Evolutionary conservation across 2,797 vertebrate species (phyloP).

Genomic region (Leucoraja ocellata): DNA sequence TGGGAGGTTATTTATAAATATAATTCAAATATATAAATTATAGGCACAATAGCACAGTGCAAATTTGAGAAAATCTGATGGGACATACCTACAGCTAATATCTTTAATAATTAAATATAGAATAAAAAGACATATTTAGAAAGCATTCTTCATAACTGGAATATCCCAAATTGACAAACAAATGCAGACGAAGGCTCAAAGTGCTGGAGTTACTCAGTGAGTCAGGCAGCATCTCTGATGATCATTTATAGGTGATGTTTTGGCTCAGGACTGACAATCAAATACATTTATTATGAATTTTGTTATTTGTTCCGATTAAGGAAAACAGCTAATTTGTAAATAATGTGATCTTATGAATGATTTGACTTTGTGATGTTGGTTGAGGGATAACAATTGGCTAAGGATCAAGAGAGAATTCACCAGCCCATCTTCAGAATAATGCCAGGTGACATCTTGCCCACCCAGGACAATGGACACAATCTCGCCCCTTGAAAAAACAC

Average conservation of each 20-base stretch:
- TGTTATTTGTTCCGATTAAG: not conserved
- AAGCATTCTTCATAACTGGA: not conserved
- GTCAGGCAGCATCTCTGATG: too few species aligned
- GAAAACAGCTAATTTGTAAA: not conserved
- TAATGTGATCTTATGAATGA: not conserved
- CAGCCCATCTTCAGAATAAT: not conserved
- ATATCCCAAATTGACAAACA: not conserved
- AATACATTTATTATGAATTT: not conserved
- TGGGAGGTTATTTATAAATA: too few species aligned
- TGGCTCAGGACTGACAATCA: not conserved
- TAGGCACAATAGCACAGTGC: too few species aligned
- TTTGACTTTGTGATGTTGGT: not conserved
- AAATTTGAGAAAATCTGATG: not conserved
- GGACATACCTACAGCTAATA: not conserved
- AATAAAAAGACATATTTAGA: not conserved
- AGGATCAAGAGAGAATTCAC: not conserved
- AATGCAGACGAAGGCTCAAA: too few species aligned
- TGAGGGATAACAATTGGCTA: not conserved
- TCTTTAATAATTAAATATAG: not conserved
- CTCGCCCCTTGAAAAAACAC: not conserved
- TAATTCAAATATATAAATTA: too few species aligned
- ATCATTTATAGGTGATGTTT: too few species aligned
- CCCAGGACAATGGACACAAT: not conserved
- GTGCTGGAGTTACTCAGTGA: too few species aligned
- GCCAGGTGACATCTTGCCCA: not conserved